Evolutionary conservation across 2,888 invertebrate genomes (phyloP).

Genomic region (Lithodes maja): DNA sequence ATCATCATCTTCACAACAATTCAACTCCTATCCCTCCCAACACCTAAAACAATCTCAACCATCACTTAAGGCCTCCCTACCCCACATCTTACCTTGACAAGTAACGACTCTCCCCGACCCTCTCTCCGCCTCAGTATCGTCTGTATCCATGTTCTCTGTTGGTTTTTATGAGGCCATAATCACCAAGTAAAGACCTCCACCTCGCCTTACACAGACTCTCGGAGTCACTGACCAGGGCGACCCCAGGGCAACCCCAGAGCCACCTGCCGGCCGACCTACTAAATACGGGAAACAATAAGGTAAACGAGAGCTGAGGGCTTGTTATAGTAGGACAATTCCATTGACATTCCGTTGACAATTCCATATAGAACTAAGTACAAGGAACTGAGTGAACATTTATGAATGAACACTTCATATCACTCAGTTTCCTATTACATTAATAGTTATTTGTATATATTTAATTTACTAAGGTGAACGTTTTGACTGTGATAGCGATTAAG

Average conservation of each 20-base stretch:
- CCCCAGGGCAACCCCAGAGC: neutral
- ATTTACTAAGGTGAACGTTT: too few species aligned
- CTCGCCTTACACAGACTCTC: neutral
- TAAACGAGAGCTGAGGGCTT: too few species aligned
- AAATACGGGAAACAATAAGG: neutral
- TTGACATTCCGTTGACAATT: too few species aligned
- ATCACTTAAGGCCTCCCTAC: neutral
- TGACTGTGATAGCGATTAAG: too few species aligned
- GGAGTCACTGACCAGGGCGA: neutral
- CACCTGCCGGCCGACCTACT: neutral
- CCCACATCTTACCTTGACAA: neutral
- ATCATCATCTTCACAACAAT: neutral
- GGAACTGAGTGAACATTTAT: too few species aligned
- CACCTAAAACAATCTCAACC: neutral
- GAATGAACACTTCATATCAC: too few species aligned
- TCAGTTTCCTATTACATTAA: too few species aligned
- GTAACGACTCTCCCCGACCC: neutral
- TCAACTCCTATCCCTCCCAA: neutral
- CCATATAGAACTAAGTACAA: too few species aligned
- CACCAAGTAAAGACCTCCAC: neutral
- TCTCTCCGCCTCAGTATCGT: neutral
- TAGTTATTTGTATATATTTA: too few species aligned
- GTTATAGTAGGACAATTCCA: too few species aligned
- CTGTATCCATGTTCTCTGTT: neutral
- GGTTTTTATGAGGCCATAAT: constrained; percentile 10